These are phyloP conservation scores for Hipparchia semele DNA, from an alignment of 2,888 invertebrate genomes.

Conservation along the genomic window DNA sequence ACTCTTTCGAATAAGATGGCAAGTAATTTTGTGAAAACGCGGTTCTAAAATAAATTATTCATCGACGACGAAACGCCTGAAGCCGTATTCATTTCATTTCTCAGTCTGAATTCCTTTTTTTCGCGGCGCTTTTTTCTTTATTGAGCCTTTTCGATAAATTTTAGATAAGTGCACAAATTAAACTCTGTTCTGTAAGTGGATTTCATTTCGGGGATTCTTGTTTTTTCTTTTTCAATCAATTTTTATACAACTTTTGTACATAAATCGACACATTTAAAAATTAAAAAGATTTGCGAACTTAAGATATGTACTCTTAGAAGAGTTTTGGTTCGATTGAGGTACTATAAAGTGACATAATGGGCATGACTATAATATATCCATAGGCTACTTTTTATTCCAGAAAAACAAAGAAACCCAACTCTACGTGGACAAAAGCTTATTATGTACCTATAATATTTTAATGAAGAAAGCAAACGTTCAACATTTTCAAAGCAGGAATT, in stretches of 20 bases:
- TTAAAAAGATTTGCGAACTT: too few species aligned
- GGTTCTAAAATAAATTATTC: conserved; percentile 82
- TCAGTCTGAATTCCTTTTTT: conserved; percentile 78
- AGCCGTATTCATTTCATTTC: conserved; percentile 83
- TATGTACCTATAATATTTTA: too few species aligned
- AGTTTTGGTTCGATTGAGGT: too few species aligned
- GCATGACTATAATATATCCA: too few species aligned
- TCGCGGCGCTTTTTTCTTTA: conserved; percentile 69
- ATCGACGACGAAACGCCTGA: conserved; percentile 80
- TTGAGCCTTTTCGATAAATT: conserved; percentile 76
- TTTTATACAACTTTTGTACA: conserved; percentile 17
- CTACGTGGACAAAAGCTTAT: too few species aligned
- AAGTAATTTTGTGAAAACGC: conserved; percentile 80
- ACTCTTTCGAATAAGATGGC: conserved; percentile 75
- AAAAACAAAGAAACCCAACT: too few species aligned
- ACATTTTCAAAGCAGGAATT: neutral
- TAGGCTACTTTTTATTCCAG: too few species aligned
- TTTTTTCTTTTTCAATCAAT: conserved; percentile 37
- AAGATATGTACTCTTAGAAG: too few species aligned
- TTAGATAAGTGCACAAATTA: conserved; percentile 77
- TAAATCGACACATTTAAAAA: neutral
- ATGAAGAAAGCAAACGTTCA: neutral
- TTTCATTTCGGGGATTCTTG: conserved; percentile 40
- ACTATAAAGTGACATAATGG: too few species aligned
- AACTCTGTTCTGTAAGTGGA: conserved; percentile 47